These are phyloP conservation scores for Lagocephalus sceleratus DNA, from an alignment of 2,797 vertebrate species.

Conservation along the genomic window DNA sequence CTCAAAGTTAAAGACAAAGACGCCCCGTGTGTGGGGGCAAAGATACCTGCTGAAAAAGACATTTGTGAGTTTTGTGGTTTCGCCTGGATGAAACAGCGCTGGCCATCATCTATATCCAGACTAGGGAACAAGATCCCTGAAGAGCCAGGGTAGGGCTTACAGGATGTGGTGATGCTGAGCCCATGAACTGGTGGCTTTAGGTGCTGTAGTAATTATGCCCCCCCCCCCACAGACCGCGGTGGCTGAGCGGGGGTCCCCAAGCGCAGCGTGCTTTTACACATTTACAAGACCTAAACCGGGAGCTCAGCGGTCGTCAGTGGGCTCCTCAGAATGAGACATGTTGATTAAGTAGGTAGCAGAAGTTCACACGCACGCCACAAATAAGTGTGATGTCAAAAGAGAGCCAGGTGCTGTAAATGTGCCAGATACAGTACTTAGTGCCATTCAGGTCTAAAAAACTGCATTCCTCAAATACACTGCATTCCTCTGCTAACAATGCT, in stretches of 20 bases:
- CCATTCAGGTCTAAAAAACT: constrained; percentile 21
- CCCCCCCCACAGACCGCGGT: constrained; percentile 40
- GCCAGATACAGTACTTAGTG: constrained; percentile 25
- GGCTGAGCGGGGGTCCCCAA: constrained; percentile 16
- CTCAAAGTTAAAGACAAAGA: constrained; percentile 13
- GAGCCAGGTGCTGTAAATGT: constrained; percentile 18
- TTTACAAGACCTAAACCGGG: constrained; percentile 31
- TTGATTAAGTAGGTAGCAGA: constrained; percentile 20
- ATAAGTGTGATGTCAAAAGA: constrained; percentile 24
- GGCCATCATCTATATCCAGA: neutral
- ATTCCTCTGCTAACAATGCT: constrained; percentile 54
- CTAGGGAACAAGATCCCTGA: constrained; percentile 8
- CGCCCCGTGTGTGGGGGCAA: neutral
- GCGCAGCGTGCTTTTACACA: constrained; percentile 28
- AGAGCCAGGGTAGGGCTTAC: constrained; percentile 16
- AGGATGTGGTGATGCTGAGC: constrained; percentile 52
- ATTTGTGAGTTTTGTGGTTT: neutral
- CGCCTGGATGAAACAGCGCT: neutral
- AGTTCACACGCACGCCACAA: constrained; percentile 16
- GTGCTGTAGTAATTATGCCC: constrained; percentile 49
- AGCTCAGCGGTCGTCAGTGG: constrained; percentile 27
- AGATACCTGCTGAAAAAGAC: constrained; percentile 1
- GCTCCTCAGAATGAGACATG: constrained; percentile 20
- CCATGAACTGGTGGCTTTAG: constrained; percentile 54
- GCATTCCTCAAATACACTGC: constrained; percentile 54